phyloP scores from a whole-genome alignment of 1,140 invertebrate species.

The Stratiolaelaps scimitus region DNA sequence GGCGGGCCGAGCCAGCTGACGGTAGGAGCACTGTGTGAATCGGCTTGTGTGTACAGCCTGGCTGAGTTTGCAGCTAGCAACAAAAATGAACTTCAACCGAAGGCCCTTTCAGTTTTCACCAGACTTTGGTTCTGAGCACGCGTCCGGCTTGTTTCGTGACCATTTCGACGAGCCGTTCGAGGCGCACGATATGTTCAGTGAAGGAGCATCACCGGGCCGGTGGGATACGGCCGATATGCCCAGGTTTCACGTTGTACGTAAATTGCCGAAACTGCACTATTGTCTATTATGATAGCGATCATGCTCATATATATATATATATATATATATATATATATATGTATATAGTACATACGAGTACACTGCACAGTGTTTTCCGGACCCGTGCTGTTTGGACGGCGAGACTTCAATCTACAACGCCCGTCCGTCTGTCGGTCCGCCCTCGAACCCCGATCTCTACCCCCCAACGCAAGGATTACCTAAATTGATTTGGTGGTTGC shows the following conservation, averaged over 20 bases:
- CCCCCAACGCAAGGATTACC: no score
- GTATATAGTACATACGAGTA: neutral
- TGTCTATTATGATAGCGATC: no score
- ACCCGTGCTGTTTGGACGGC: neutral
- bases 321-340: neutral
- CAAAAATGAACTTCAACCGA: constrained; percentile 28
- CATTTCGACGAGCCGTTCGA: constrained; percentile 3
- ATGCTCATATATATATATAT: neutral
- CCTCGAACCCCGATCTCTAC: no score
- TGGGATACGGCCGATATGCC: neutral
- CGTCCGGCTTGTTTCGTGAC: neutral
- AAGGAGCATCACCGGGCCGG: neutral
- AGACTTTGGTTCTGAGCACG: constrained; percentile 15
- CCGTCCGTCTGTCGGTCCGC: no score
- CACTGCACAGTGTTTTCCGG: neutral
- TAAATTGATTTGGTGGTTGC: no score
- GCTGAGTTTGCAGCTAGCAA: constrained; percentile 12
- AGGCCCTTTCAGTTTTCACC: constrained; percentile 27
- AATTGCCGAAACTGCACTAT: no score
- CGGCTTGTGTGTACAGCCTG: neutral
- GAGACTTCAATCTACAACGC: neutral
- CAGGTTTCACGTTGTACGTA: constrained; percentile 1
- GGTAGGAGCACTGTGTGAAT: neutral
- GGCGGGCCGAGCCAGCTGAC: constrained; percentile 22
- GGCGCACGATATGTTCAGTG: constrained; percentile 15